A percentile compares a stretch with the other conserved stretches of the same genome.
Conservation (phyloP, 2,888 invertebrate species). For the Chrysodeixis includens region DNA sequence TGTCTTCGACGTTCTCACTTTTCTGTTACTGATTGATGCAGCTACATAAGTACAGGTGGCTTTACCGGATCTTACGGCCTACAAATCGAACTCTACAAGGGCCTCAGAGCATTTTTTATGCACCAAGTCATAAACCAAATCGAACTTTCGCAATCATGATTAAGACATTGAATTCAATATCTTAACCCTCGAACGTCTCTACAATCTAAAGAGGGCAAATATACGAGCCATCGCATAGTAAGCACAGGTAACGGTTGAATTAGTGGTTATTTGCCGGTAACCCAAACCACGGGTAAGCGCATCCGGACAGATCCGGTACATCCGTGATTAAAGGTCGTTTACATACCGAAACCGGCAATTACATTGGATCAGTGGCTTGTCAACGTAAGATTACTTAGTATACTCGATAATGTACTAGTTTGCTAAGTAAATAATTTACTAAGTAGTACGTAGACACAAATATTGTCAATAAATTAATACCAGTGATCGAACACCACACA, state of each 20-base stretch:
- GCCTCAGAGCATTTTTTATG: no score
- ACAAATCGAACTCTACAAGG: no score
- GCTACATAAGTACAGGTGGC: no score
- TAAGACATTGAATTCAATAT: no score
- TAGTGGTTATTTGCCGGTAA: constrained; percentile 22
- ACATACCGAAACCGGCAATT: constrained; percentile 36
- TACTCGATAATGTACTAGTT: not conserved
- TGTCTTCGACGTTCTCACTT: no score
- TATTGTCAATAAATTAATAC: no score
- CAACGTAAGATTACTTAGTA: constrained; percentile 16
- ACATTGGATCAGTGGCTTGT: constrained; percentile 21
- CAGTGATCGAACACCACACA: no score
- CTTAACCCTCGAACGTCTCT: not conserved
- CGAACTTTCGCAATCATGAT: not conserved
- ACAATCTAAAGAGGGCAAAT: constrained; percentile 8
- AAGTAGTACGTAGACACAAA: no score
- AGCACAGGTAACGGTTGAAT: constrained; percentile 30
- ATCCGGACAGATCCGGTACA: constrained; percentile 26
- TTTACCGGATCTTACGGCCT: no score
- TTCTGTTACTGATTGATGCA: no score
- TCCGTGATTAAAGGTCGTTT: constrained; percentile 42
- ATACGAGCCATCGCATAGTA: not conserved
- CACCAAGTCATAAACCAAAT: no score
- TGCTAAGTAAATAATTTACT: no score
- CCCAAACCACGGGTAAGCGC: constrained; percentile 36